Conservation (phyloP, 2,888 invertebrate genomes). For the Pardosa pseudoannulata region DNA sequence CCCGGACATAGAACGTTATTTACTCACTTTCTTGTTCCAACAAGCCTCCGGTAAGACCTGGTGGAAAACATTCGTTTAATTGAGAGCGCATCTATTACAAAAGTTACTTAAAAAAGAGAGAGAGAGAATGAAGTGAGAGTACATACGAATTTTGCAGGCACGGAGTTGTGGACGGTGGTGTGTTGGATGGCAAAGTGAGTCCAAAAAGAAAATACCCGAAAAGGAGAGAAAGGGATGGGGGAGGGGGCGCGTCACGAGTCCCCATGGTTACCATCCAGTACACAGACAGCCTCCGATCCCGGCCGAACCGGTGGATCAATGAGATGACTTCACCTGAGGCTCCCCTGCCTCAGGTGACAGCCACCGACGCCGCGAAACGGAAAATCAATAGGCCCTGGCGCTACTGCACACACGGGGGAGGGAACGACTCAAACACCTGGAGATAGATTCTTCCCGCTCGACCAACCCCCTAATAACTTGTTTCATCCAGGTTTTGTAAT, state of each 20-base stretch:
- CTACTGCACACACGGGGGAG: not conserved
- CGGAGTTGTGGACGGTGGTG: conserved; percentile 1
- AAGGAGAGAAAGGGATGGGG: conserved; percentile 29
- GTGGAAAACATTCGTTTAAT: conserved; percentile 1
- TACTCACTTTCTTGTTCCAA: conserved; percentile 9
- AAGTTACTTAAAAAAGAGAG: not conserved
- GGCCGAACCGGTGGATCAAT: conserved; percentile 64
- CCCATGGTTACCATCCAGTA: conserved; percentile 70
- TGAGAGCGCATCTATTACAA: not conserved
- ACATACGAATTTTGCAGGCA: not conserved
- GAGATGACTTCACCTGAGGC: conserved; percentile 65
- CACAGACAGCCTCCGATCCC: conserved; percentile 70
- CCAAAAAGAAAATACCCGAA: conserved; percentile 34
- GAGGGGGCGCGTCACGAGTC: conserved; percentile 31
- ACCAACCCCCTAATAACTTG: too few relatives aligned
- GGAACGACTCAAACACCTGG: too few relatives aligned
- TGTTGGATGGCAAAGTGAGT: conserved; percentile 47
- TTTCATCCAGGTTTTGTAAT: too few relatives aligned
- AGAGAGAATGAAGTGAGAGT: not conserved
- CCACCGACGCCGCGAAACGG: conserved; percentile 21
- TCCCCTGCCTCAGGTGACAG: conserved; percentile 63
- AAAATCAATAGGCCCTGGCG: conserved; percentile 58
- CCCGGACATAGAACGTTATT: not conserved
- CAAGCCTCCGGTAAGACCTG: conserved; percentile 17
- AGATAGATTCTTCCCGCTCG: too few relatives aligned